phyloP scores from a whole-genome alignment of 92 coral and sea anemone species.

The Parazoanthus darwini region DNA sequence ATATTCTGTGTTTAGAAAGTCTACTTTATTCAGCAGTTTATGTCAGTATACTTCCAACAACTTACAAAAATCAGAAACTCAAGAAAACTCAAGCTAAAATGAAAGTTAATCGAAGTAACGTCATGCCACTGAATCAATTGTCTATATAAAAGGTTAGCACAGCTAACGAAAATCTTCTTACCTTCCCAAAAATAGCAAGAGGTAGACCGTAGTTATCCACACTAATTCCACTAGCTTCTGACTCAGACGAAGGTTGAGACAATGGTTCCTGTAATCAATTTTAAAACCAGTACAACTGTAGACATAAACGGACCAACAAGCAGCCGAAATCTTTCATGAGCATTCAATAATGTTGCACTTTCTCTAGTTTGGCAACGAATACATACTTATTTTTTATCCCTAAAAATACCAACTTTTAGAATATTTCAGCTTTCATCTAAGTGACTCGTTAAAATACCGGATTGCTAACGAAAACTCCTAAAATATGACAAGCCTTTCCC shows the following conservation, averaged over 20 bases:
- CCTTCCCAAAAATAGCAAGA: slow-evolving; percentile 76
- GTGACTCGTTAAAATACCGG: too few relatives aligned
- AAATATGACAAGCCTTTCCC: too few relatives aligned
- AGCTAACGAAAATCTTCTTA: neutral
- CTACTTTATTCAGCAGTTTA: neutral
- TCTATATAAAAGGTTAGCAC: too few relatives aligned
- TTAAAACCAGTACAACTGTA: neutral
- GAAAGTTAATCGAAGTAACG: neutral
- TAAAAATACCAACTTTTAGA: too few relatives aligned
- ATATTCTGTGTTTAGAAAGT: too few relatives aligned
- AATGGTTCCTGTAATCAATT: slow-evolving; percentile 46
- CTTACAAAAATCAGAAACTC: neutral
- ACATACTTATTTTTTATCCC: too few relatives aligned
- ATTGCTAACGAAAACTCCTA: too few relatives aligned
- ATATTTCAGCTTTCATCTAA: too few relatives aligned
- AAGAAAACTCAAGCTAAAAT: too few relatives aligned
- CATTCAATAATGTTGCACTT: neutral
- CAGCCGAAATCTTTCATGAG: neutral
- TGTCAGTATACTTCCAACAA: too few relatives aligned
- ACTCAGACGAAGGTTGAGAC: slow-evolving; percentile 48
- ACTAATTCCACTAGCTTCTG: slow-evolving; percentile 44
- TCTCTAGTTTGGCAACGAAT: too few relatives aligned
- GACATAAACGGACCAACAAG: neutral
- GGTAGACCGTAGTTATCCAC: slow-evolving; percentile 70
- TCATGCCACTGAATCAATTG: neutral